Evolutionary conservation across 2,888 invertebrate genomes (phyloP).

Genomic region (Helleia helle): DNA sequence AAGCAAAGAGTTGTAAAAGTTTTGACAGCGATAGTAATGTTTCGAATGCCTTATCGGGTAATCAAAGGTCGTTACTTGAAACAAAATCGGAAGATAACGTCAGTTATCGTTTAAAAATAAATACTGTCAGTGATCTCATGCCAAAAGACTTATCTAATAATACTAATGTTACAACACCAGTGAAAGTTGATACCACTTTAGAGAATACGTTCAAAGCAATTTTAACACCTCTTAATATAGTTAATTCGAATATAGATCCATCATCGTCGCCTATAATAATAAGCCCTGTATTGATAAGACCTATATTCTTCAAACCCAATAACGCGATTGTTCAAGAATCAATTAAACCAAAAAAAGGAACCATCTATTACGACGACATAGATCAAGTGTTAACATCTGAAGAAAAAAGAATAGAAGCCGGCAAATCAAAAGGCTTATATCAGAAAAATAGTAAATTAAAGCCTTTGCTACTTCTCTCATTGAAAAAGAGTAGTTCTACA

Average conservation of each 20-base stretch:
- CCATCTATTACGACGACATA: conserved; percentile 55
- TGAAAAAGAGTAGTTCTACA: conserved; percentile 36
- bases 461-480: conserved; percentile 37
- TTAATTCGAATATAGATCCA: conserved; percentile 31
- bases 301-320: conserved; percentile 41
- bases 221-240: conserved; percentile 43
- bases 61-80: conserved; percentile 18
- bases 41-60: conserved; percentile 8
- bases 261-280: conserved; percentile 44
- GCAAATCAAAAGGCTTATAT: conserved; percentile 38
- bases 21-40: conserved; percentile 4
- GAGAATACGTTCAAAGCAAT: conserved; percentile 36
- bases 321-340: conserved; percentile 14
- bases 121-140: conserved; percentile 41
- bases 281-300: conserved; percentile 55
- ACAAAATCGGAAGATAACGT: conserved; percentile 40
- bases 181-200: conserved; percentile 22
- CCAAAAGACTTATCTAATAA: conserved; percentile 23
- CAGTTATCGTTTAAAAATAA: conserved; percentile 61
- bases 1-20: no score
- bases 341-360: conserved; percentile 32
- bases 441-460: conserved; percentile 47
- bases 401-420: conserved; percentile 18
- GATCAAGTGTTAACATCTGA: conserved; percentile 40
- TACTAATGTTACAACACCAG: conserved; percentile 22